phyloP scores from a whole-genome alignment of 2,797 vertebrate species.

The Artibeus lituratus region DNA sequence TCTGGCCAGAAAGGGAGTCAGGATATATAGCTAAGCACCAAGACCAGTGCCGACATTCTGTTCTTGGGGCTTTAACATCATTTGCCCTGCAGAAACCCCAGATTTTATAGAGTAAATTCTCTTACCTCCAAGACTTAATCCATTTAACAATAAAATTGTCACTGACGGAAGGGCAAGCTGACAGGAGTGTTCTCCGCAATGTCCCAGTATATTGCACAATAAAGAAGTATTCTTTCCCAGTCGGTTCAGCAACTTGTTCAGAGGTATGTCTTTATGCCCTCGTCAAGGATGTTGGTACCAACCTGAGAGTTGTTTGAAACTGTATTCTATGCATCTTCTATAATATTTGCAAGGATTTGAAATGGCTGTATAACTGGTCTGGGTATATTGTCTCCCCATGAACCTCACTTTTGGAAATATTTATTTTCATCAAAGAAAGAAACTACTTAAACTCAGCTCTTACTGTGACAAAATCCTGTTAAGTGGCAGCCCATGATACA shows the following conservation, averaged over 20 bases:
- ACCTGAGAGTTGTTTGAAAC: not conserved
- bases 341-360: not conserved
- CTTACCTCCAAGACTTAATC: not conserved
- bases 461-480: not conserved
- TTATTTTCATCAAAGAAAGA: conserved; percentile 2
- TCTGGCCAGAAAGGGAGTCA: not conserved
- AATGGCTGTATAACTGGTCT: not conserved
- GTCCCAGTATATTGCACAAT: too few species aligned
- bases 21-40: not conserved
- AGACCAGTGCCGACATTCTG: not conserved
- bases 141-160: not conserved
- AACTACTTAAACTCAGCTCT: not conserved
- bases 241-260: not conserved
- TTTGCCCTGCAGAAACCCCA: not conserved
- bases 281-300: not conserved
- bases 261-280: not conserved
- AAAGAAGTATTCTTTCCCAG: not conserved
- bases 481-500: not conserved
- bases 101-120: not conserved
- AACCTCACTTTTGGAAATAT: not conserved
- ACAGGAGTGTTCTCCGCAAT: not conserved
- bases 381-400: not conserved
- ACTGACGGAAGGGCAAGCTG: not conserved
- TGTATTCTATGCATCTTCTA: not conserved
- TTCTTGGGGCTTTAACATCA: not conserved